Evolutionary conservation across 1,140 invertebrate genomes (phyloP).

Genomic region (Schlechtendalia chinensis): DNA sequence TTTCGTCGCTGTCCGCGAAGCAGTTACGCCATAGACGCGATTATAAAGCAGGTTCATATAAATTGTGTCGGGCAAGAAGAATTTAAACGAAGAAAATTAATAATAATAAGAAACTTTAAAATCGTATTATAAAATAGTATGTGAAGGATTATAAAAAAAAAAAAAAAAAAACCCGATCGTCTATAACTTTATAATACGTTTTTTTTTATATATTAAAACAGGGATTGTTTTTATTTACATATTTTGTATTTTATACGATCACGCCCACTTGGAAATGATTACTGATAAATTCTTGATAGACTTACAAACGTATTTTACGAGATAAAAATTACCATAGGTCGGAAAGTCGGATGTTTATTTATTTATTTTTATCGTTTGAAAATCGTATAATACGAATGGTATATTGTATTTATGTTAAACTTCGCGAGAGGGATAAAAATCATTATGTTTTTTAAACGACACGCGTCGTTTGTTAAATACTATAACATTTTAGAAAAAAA

Average conservation of each 20-base stretch:
- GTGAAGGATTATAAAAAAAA: conserved; percentile 19
- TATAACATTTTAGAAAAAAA: too few species aligned
- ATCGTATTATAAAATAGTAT: neutral
- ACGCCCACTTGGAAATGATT: neutral
- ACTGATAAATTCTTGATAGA: neutral
- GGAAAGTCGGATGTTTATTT: too few species aligned
- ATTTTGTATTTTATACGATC: neutral
- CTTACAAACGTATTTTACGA: neutral
- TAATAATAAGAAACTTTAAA: too few species aligned
- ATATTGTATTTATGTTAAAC: too few species aligned
- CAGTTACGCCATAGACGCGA: neutral
- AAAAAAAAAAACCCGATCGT: too few species aligned
- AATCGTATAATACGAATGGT: too few species aligned
- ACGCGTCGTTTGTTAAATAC: too few species aligned
- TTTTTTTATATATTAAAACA: neutral
- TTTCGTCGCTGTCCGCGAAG: neutral
- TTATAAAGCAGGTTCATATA: conserved; percentile 8
- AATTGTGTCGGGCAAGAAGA: neutral
- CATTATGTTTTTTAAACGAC: too few species aligned
- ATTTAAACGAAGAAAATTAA: too few species aligned
- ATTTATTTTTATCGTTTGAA: too few species aligned
- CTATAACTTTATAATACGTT: neutral
- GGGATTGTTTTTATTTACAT: neutral
- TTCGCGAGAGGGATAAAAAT: too few species aligned
- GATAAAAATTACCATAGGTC: neutral